Base-by-base conservation (phyloP, 1,140 invertebrate species). In the Philopotamus ludificatus region DNA sequence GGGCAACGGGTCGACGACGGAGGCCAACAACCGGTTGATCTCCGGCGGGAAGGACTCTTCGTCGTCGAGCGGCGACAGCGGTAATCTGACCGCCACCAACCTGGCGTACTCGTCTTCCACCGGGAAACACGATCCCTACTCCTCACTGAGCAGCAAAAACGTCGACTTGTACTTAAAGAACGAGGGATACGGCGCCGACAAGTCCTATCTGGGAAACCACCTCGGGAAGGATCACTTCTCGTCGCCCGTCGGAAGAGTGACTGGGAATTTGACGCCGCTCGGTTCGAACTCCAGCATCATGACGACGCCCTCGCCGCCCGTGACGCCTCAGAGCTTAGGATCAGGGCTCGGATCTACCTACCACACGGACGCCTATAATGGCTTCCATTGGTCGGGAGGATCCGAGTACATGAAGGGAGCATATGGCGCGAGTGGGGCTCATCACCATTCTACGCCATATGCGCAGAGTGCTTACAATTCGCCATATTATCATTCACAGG, bases 301-400 rank as follows among this genome's bases (percentile, higher is more conserved):
- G 76, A 86, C 85, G 1, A 86, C 85, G 0, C 85, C 85, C 0
- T 86, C 85, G 15, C 85, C 85, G 20, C 85, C 85, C 12, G 84
- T 85, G 10, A 85, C 82, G 21, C 83, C 83, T 15, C 81, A 84
- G 39, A 77, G 79, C 10, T 75, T 80, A 12, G 77, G 80, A 9
- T 50, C 60, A 16, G 60, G 60, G 1, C 22, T 62, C 10, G 51
- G 54, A 15, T 55, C 51, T 1, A 41, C 39, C 22, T 58, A 65
- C 21, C 51, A 53, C 22, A 26, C 62, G 0, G 82, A 83, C n/a
- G 78, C 74, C 28, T 84, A 83, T 72, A 83, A 83, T 70, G 78
- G 79, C 22, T 83, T 83, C 73, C 81, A 82, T 54, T 84, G 82
- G 82, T 79, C 81, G 0, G 75, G 80, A 22, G 76, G 77, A 18